Evolutionary conservation across 2,113 vertebrate genomes (phyloP).

Genomic region (Channa maculata): DNA sequence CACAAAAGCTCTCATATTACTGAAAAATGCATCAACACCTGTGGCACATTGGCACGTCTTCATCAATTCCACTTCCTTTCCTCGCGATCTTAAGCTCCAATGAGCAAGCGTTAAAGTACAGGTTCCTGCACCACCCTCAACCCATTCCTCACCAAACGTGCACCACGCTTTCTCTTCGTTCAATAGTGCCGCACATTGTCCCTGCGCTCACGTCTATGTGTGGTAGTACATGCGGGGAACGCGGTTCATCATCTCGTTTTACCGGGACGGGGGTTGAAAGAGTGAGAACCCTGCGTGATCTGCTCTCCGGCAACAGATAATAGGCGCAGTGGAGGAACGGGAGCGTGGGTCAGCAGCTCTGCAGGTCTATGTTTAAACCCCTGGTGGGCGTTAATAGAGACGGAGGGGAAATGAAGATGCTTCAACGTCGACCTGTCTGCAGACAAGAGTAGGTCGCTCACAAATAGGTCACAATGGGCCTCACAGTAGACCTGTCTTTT

Average conservation of each 20-base stretch:
- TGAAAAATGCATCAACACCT: background rate
- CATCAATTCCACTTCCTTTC: background rate
- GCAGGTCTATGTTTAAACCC: slow-evolving; percentile 58
- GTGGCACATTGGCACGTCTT: background rate
- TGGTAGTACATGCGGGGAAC: background rate
- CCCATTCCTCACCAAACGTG: no score
- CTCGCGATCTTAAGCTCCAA: no score
- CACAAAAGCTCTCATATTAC: background rate
- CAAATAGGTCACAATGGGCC: slow-evolving; percentile 34
- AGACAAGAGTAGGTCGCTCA: slow-evolving; percentile 25
- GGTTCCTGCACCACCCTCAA: no score
- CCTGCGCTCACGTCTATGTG: no score
- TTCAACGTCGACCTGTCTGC: slow-evolving; percentile 23
- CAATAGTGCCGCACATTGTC: no score
- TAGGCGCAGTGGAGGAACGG: slow-evolving; percentile 27
- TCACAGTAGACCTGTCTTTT: slow-evolving; percentile 1
- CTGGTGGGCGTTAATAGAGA: slow-evolving; percentile 62
- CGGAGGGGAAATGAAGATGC: slow-evolving; percentile 12
- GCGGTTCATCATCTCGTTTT: background rate
- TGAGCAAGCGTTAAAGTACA: no score
- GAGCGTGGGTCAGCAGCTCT: slow-evolving; percentile 53
- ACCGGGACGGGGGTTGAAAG: background rate
- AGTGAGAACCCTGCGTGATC: background rate
- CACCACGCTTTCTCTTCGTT: background rate
- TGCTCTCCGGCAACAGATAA: slow-evolving; percentile 20